Percentiles rank a stretch among this genome's conserved stretches.
Conservation (phyloP, 2,888 invertebrate genomes). For the Drosophila setosimentum region DNA sequence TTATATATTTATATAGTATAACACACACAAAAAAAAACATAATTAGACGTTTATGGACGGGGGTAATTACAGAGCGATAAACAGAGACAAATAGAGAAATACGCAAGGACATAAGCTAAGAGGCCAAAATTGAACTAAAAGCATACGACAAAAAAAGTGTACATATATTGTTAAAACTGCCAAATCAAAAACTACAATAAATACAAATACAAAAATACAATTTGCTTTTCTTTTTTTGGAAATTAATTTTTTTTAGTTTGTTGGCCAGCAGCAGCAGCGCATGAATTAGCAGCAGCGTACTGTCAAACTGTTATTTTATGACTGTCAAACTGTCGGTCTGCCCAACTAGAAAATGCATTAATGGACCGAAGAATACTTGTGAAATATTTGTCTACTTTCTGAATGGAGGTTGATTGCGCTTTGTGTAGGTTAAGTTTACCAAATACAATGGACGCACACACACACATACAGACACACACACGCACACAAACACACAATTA, state of each 20-base stretch:
- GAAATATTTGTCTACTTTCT: background rate
- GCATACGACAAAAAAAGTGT: constrained; percentile 44
- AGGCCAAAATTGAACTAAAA: constrained; percentile 48
- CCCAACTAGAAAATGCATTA: constrained; percentile 42
- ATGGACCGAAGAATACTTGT: constrained; percentile 11
- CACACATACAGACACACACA: constrained; percentile 36
- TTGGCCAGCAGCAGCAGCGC: constrained; percentile 43
- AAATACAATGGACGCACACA: constrained; percentile 42
- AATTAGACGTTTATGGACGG: constrained; percentile 37
- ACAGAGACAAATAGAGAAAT: constrained; percentile 15
- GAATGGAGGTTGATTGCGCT: constrained; percentile 35
- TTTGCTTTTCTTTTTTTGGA: constrained; percentile 11
- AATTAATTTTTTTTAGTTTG: constrained; percentile 1
- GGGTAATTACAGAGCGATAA: constrained; percentile 41
- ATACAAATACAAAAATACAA: constrained; percentile 17
- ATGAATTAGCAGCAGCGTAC: constrained; percentile 31
- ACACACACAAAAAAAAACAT: constrained; percentile 47
- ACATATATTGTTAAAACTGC: constrained; percentile 8
- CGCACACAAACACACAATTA: constrained; percentile 40
- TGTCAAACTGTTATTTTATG: constrained; percentile 47
- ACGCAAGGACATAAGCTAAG: constrained; percentile 22
- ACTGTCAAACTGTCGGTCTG: constrained; percentile 41
- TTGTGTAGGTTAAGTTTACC: constrained; percentile 39
- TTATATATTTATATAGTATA: constrained; percentile 17
- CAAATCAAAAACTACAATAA: constrained; percentile 35